phyloP scores from a whole-genome alignment of 2,888 invertebrate species.

The Hoplodrina ambigua region DNA sequence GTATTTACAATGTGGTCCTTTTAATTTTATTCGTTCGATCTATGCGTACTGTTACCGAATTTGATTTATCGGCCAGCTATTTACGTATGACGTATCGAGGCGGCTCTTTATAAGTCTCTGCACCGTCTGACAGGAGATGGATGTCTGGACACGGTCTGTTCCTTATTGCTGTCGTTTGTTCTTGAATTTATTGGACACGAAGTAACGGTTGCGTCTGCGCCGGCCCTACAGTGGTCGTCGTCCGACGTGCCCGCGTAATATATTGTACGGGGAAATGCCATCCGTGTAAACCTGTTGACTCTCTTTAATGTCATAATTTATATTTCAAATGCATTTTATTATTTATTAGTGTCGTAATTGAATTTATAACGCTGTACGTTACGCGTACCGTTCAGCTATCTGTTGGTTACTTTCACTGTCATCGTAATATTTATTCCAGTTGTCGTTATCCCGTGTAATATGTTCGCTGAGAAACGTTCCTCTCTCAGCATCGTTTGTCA shows the following conservation, averaged over 20 bases:
- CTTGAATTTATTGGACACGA: constrained; percentile 88
- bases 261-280: constrained; percentile 77
- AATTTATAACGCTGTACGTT: constrained; percentile 68
- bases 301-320: constrained; percentile 79
- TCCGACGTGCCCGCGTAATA: constrained; percentile 72
- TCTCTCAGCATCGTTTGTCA: constrained; percentile 37
- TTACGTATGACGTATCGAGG: constrained; percentile 75
- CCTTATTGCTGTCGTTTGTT: constrained; percentile 87
- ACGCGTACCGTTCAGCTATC: constrained; percentile 49
- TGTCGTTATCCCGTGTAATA: constrained; percentile 39
- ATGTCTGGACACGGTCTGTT: constrained; percentile 80
- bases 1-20: constrained; percentile 75
- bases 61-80: constrained; percentile 81
- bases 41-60: constrained; percentile 75
- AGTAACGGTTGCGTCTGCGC: constrained; percentile 81
- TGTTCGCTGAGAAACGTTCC: constrained; percentile 39
- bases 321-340: constrained; percentile 71
- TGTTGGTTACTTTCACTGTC: constrained; percentile 66
- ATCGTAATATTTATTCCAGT: constrained; percentile 59
- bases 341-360: constrained; percentile 71
- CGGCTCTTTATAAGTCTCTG: constrained; percentile 74
- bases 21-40: constrained; percentile 75
- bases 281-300: constrained; percentile 80
- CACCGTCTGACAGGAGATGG: constrained; percentile 83
- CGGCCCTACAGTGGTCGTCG: constrained; percentile 74